Evolutionary conservation across 2,888 invertebrate genomes (phyloP), one percentile per base, ranked within the genome.

Genomic region (Alitta virens): DNA sequence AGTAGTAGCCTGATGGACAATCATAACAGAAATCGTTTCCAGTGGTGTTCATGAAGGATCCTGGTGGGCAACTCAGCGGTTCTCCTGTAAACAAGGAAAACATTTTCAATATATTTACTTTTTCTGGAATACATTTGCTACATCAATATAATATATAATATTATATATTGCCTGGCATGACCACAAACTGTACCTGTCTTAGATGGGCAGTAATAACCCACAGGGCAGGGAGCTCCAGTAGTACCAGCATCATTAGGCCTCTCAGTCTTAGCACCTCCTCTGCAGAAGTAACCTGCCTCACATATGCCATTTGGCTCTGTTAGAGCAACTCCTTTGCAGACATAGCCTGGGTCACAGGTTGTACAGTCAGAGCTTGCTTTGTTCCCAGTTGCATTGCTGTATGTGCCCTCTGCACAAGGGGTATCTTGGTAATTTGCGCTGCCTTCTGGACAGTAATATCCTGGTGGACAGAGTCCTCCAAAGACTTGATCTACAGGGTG

Each of bases 331-430:
- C 76, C 79, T 42, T 63, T 68, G 66, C 79, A 80, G 5, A 73
- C 77, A 21, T 63, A 62, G 5, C 79, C 80, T 18, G 78, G 76
- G 58, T 77, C 76, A 68, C 80, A 80, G 1, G 61, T n/a, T 1
- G 73, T 72, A 63, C 79, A 79, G 64, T 76, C 72, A 2, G 68
- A 65, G 38, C 62, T 66, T 38, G 60, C 68, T 24, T 63, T 64
- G 55, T 73, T 68, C 2, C 75, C 78, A n/a, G 75, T 74, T 60
- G 69, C 67, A 63, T 77, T 78, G 50, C 75, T 74, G 66, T 78
- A 80, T 0, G 79, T 79, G n/a, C 80, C 79, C 61, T 77, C 76
- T 9, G 72, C 71, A 59, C 80, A 80, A 3, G 78, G 78, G 12
- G 63, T 69, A 43, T 71, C 66, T 2, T 56, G 60, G 60, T 71